phyloP scores from a whole-genome alignment of 1,140 invertebrate species.

The Thereuonema tuberculata region DNA sequence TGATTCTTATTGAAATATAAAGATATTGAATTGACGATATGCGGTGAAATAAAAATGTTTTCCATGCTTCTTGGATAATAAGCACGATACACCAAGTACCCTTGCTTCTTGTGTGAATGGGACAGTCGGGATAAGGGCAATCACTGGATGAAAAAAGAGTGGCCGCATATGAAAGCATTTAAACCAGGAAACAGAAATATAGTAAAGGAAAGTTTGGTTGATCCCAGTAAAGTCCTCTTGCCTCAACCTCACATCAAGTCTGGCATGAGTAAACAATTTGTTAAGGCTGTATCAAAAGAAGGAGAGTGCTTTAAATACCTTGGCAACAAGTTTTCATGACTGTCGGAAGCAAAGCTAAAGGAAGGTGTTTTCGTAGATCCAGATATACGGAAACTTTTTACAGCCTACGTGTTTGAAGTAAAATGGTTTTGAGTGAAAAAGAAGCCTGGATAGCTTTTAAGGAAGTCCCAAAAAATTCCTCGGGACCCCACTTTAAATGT shows the following conservation, averaged over 20 bases:
- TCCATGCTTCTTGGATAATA: no score
- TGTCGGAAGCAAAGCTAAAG: constrained; percentile 24
- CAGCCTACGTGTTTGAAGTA: constrained; percentile 13
- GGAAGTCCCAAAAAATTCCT: constrained; percentile 12
- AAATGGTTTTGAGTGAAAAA: constrained; percentile 14
- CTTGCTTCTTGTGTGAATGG: no score
- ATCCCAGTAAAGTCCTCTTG: no score
- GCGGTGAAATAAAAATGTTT: no score
- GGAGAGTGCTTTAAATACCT: constrained; percentile 24
- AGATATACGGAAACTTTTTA: constrained; percentile 23
- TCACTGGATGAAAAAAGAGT: no score
- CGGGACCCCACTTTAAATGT: constrained; percentile 11
- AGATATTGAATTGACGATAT: no score
- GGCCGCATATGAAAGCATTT: no score
- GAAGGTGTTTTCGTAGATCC: constrained; percentile 19
- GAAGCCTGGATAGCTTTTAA: constrained; percentile 13
- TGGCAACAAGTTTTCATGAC: constrained; percentile 16
- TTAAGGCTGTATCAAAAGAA: constrained; percentile 27
- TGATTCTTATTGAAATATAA: no score
- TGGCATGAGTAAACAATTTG: constrained; percentile 29
- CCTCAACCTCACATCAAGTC: constrained; percentile 30
- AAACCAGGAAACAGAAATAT: no score
- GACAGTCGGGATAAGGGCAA: no score
- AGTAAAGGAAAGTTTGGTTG: no score
- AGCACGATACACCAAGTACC: no score